These are phyloP conservation scores for Anagyrus pseudococci DNA, from an alignment of 2,888 invertebrate species.

Conservation along the genomic window DNA sequence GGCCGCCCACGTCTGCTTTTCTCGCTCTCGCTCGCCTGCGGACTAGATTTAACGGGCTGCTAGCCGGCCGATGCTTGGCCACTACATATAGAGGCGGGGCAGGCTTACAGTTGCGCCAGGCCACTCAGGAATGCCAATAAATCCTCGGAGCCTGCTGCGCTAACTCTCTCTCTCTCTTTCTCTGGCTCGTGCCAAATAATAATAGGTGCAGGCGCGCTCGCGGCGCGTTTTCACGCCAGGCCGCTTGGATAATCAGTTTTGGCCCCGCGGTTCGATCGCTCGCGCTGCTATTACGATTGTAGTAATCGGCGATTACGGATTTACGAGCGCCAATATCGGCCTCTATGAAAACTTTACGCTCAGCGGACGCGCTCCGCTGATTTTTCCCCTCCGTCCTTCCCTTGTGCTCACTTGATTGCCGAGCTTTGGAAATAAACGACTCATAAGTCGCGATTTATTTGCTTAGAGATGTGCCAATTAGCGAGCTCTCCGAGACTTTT, in stretches of 20 bases:
- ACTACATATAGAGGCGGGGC: neutral
- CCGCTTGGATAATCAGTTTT: constrained; percentile 24
- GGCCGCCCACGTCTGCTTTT: too few species aligned
- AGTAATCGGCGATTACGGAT: constrained; percentile 32
- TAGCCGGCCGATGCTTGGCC: neutral
- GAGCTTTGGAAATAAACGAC: too few species aligned
- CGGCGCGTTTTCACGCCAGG: constrained; percentile 11
- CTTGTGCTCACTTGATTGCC: too few species aligned
- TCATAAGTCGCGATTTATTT: too few species aligned
- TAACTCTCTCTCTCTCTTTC: neutral
- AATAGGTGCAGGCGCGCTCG: constrained; percentile 11
- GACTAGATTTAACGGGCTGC: too few species aligned
- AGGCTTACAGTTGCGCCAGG: constrained; percentile 2
- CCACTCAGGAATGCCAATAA: constrained; percentile 27
- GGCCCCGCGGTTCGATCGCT: neutral
- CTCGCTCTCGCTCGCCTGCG: too few species aligned
- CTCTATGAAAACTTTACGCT: constrained; percentile 30
- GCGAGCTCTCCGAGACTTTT: too few species aligned
- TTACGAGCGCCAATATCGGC: constrained; percentile 31
- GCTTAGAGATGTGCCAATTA: too few species aligned
- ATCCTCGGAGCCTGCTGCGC: too few species aligned
- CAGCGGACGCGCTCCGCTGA: neutral
- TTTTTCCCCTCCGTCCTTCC: constrained; percentile 2
- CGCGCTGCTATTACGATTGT: constrained; percentile 14
- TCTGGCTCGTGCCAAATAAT: constrained; percentile 20